Evolutionary conservation across 2,113 vertebrate genomes (phyloP).

Genomic region (Protomyctophum bolini): DNA sequence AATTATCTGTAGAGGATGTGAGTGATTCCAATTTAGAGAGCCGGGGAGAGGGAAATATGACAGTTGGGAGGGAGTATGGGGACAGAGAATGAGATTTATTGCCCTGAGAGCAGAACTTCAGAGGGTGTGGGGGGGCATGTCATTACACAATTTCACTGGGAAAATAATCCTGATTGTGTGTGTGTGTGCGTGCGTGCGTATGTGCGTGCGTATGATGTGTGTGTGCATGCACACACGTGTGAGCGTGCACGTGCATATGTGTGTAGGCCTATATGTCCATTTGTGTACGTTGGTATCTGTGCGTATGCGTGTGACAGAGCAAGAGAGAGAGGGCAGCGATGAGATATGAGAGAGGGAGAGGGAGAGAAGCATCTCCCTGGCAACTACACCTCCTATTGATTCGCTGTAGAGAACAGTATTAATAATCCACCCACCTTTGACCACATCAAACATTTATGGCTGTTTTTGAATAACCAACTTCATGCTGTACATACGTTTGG

Average conservation of each 20-base stretch:
- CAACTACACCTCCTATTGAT: conserved; percentile 31
- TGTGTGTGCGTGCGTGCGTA: background rate
- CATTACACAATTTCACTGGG: conserved; percentile 58
- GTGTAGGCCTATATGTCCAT: conserved; percentile 9
- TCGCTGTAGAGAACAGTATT: conserved; percentile 39
- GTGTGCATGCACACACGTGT: background rate
- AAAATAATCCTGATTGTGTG: conserved; percentile 56
- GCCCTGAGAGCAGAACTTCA: conserved; percentile 58
- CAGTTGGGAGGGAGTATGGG: conserved; percentile 53
- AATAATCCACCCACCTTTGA: conserved; percentile 51
- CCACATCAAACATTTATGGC: conserved; percentile 48
- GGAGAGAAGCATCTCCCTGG: conserved; percentile 35
- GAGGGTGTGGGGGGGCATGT: conserved; percentile 59
- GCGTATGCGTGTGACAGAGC: background rate
- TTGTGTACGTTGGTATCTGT: background rate
- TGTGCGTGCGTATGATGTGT: background rate
- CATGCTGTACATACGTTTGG: background rate
- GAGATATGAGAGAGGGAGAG: conserved; percentile 17
- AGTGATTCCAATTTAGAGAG: conserved; percentile 66
- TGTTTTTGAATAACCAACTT: conserved; percentile 45
- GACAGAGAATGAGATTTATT: conserved; percentile 65
- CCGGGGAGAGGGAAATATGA: no score
- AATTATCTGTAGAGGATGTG: conserved; percentile 57
- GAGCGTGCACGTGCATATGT: background rate
- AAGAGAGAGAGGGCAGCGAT: background rate